Evolutionary conservation across 2,888 invertebrate genomes (phyloP).

Genomic region (Cosmorhoe ocellata): DNA sequence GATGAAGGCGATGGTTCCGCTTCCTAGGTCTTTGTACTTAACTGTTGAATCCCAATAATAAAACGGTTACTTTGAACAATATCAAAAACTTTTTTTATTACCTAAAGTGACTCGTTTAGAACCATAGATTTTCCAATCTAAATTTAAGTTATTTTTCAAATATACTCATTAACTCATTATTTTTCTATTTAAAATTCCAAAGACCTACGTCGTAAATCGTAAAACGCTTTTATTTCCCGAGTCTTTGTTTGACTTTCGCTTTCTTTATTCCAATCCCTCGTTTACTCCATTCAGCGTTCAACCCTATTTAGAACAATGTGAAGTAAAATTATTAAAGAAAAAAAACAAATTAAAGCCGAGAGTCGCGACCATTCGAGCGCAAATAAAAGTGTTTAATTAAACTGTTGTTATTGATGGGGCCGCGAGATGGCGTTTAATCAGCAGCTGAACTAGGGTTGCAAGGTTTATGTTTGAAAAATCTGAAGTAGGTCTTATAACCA

Average conservation of each 20-base stretch:
- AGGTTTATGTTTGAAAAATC: neutral
- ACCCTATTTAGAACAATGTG: conserved; percentile 64
- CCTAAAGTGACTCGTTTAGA: too few relatives aligned
- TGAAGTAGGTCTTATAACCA: neutral
- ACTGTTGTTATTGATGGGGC: conserved; percentile 80
- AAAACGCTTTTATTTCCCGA: conserved; percentile 6
- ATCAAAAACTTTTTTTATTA: too few relatives aligned
- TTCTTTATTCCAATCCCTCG: conserved; percentile 13
- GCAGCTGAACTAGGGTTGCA: conserved; percentile 52
- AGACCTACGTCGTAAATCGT: neutral
- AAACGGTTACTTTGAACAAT: too few relatives aligned
- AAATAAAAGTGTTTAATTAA: conserved; percentile 81
- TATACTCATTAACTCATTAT: too few relatives aligned
- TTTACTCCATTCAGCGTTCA: conserved; percentile 43
- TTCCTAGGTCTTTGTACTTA: conserved; percentile 1
- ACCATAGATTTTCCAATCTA: too few relatives aligned
- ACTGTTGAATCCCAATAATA: neutral
- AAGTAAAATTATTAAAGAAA: conserved; percentile 62
- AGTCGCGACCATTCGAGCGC: conserved; percentile 65
- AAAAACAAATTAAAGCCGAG: conserved; percentile 67
- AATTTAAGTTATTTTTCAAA: neutral
- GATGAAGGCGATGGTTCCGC: conserved; percentile 8
- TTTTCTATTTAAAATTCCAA: too few relatives aligned
- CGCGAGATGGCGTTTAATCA: conserved; percentile 80
- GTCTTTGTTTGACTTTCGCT: conserved; percentile 13